Evolutionary conservation across 2,797 vertebrate species (phyloP), one percentile per base, ranked within the genome.

Genomic region (Loriculus beryllinus): DNA sequence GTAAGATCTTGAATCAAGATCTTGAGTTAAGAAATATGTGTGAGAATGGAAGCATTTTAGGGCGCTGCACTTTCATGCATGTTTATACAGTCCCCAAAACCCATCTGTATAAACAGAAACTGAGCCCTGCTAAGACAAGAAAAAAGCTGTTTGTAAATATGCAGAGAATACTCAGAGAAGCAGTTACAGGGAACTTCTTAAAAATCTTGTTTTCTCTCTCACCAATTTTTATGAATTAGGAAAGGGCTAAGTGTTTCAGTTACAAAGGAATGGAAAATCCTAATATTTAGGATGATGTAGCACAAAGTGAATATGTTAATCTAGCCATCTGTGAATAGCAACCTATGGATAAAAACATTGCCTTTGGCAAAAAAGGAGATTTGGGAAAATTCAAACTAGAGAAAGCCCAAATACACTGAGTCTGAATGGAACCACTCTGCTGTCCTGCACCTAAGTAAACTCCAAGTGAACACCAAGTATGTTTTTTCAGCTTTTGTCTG

Each of bases 401-500:
- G 35, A 84, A 93, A 84, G 25, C 60, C 33, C 60, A 74, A 68
- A 57, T 62, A 39, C 19, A 33, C 18, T 11, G 40, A 31, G 22
- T 37, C 45, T 83, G 80, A 89, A 65, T 60, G 25, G 59, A 90
- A 29, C 35, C 5, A 0, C 22, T 69, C 62, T 76, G 52, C 37
- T 86, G 4, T 83, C 21, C 62, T 54, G 77, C 82, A 57, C 49
- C 43, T 93, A 87, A 93, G 62, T 81, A 94, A 96, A 93, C 82
- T 87, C 52, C 45, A 64, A 75, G 65, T 60, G 69, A 91, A 49
- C 80, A 81, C 82, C 82, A 79, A 79, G 75, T 47, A 84, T 82
- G 88, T 91, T 96, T 93, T 96, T 95, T 90, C 90, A 93, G 93
- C 90, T 88, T 95, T 93, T 94, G 91, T 95, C 91, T 65, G 42